Evolutionary conservation across 2,888 invertebrate genomes (phyloP).

Genomic region (Eupithecia vulgata): DNA sequence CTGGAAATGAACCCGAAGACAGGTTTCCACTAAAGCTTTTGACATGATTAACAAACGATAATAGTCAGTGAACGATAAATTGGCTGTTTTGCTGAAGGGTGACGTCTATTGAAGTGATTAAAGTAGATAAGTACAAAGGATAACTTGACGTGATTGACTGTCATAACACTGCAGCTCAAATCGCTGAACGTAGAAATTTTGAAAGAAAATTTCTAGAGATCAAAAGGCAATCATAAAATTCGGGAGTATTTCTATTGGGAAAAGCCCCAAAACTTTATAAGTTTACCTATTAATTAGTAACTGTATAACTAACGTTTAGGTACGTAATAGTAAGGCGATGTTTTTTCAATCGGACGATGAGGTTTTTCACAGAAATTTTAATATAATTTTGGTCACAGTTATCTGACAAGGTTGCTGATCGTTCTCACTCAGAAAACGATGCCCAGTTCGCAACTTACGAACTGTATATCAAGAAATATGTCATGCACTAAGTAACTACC

Average conservation of each 20-base stretch:
- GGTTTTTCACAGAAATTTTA: too few species aligned
- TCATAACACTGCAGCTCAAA: not conserved
- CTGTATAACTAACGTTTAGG: too few species aligned
- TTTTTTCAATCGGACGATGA: too few species aligned
- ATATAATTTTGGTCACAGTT: too few species aligned
- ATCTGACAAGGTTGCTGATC: not conserved
- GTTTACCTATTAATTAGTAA: too few species aligned
- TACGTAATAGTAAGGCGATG: too few species aligned
- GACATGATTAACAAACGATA: not conserved
- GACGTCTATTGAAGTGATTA: not conserved
- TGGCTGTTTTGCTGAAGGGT: not conserved
- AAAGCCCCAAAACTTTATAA: not conserved
- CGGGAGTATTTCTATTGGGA: not conserved
- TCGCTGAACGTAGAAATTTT: not conserved
- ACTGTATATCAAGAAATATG: not conserved
- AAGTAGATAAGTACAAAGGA: not conserved
- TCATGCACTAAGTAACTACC: conserved; percentile 6
- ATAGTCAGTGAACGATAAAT: not conserved
- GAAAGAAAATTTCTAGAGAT: not conserved
- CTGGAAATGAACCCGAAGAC: not conserved
- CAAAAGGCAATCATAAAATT: not conserved
- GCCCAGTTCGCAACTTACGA: not conserved
- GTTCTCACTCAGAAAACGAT: not conserved
- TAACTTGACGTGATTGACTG: not conserved
- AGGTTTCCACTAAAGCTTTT: not conserved